Percentiles rank a stretch among this genome's conserved stretches.
Evolutionary conservation across 2,113 vertebrate genomes (phyloP).

Genomic region (Phyllostomus discolor): DNA sequence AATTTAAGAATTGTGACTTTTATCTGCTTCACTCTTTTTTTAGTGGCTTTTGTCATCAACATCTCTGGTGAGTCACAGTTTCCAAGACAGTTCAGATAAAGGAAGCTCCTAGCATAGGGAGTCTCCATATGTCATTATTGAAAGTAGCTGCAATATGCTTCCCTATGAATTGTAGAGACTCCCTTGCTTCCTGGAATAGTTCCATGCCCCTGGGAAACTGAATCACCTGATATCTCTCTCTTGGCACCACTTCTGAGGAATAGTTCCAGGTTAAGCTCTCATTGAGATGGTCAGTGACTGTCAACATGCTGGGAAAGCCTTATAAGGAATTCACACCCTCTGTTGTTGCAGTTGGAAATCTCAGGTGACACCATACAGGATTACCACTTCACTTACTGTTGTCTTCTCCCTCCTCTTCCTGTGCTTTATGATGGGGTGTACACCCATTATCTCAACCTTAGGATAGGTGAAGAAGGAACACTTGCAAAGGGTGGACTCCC

Average conservation of each 20-base stretch:
- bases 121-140: neutral
- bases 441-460: neutral
- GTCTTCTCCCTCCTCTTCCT: neutral
- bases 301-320: neutral
- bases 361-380: neutral
- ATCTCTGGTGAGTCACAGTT: neutral
- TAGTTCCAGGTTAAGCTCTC: neutral
- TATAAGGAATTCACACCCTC: neutral
- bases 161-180: neutral
- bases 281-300: neutral
- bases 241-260: neutral
- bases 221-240: neutral
- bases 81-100: neutral
- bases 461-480: neutral
- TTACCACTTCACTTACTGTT: neutral
- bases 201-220: neutral
- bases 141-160: neutral
- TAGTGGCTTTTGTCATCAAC: neutral
- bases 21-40: neutral
- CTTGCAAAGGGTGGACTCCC: neutral
- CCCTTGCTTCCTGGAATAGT: neutral
- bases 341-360: neutral
- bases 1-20: neutral
- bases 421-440: neutral
- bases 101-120: neutral